Percentiles rank a stretch among this genome's conserved stretches.
These are phyloP conservation scores for Trachelus stipa DNA, from an alignment of 2,888 invertebrate species.

Conservation along the genomic window DNA sequence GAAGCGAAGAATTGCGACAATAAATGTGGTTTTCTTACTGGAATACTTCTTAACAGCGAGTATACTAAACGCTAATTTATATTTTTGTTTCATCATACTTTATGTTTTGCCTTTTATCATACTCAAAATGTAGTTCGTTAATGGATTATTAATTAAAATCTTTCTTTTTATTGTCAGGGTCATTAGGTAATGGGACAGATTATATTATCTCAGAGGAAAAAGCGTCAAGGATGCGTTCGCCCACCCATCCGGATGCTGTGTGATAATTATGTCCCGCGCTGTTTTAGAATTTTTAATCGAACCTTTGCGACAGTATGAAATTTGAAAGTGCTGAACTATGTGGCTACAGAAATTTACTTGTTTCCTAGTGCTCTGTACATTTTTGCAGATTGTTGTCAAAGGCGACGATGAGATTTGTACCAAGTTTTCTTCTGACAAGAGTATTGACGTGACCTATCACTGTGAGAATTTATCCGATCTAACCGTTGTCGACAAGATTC, in stretches of 20 bases:
- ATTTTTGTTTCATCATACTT: too few relatives aligned
- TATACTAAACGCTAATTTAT: not conserved
- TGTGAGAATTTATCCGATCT: not conserved
- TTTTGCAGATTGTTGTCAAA: not conserved
- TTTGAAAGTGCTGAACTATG: not conserved
- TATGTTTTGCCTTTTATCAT: too few relatives aligned
- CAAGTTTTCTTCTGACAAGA: not conserved
- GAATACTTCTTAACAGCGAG: not conserved
- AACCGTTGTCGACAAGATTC: not conserved
- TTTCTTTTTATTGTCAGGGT: too few relatives aligned
- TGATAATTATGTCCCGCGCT: not conserved
- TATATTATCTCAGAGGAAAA: not conserved
- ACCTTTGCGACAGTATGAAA: not conserved
- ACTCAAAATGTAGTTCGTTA: too few relatives aligned
- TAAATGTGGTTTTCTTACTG: conserved; percentile 41
- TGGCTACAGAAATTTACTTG: not conserved
- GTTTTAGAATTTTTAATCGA: not conserved
- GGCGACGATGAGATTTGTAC: not conserved
- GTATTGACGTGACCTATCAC: not conserved
- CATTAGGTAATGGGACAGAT: not conserved
- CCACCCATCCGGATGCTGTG: not conserved
- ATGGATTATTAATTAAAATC: too few relatives aligned
- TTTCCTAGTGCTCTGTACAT: not conserved
- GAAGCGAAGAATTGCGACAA: conserved; percentile 39
- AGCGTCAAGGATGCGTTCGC: not conserved